Evolutionary conservation across 2,113 vertebrate genomes (phyloP), one percentile per base, ranked within the genome.

Genomic region (Girardinichthys multiradiatus): DNA sequence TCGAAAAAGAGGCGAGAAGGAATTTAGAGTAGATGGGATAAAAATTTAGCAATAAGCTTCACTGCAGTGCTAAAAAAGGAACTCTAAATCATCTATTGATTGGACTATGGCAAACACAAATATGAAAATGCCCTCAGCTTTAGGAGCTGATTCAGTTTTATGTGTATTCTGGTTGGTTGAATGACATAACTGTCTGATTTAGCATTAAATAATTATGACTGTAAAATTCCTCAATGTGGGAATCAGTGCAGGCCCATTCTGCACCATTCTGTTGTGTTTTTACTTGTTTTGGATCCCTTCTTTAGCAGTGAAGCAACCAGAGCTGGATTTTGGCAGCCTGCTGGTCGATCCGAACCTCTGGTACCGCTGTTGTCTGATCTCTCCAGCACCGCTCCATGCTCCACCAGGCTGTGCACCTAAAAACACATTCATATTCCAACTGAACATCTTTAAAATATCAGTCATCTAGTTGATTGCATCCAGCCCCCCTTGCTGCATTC

Each of bases 211-310:
- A n/a, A 31, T 13, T 73, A 45, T 51, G 51, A 37, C 19, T 21
- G 13, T 58, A 58, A 33, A 28, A n/a, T 27, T 63, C 42, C n/a
- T 74, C 12, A 15, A 63, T 14, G n/a, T 57, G 21, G 0, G 4
- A 58, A 83, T 48, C 29, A 68, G n/a, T 77, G 54, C 28, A 37
- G 19, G 6, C 2, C 21, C 29, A 30, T n/a, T 62, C 29, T n/a
- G 30, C 59, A n/a, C n/a, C 39, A 31, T 59, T 48, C 17, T n/a
- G 8, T 26, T 26, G 21, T 26, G 33, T 33, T 67, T 79, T 73
- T 92, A 99, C 98, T 96, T 60, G 95, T 92, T 76, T 97, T 98
- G 60, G 97, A 96, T 87, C 97, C 97, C 89, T 98, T 99, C 51
- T 96, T 95, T 45, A 99, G 96, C 14, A 99, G 92, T 0, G 90